A percentile compares a stretch with the other conserved stretches of the same genome.
Evolutionary conservation across 2,113 vertebrate species (phyloP).

Genomic region (Holacanthus passer): DNA sequence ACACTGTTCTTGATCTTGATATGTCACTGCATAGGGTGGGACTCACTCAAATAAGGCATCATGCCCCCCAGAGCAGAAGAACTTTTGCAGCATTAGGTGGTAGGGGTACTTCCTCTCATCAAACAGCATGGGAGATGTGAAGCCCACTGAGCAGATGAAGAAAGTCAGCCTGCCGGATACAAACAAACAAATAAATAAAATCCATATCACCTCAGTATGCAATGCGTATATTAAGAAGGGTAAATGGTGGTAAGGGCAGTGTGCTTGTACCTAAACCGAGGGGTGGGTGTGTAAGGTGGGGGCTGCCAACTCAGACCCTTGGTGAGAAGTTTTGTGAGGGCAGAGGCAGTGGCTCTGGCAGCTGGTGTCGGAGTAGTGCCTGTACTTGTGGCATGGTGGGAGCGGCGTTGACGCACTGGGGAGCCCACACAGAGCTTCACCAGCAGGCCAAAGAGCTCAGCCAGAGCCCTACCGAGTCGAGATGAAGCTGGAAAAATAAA

Average conservation of each 20-base stretch:
- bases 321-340: conserved; percentile 93
- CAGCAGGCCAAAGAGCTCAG: conserved; percentile 93
- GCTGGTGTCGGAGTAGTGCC: conserved; percentile 94
- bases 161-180: conserved; percentile 88
- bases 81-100: conserved; percentile 96
- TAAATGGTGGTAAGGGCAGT: not conserved
- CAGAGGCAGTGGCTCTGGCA: conserved; percentile 92
- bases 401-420: conserved; percentile 92
- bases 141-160: conserved; percentile 96
- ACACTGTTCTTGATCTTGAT: not conserved
- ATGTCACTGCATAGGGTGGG: not conserved
- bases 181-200: not conserved
- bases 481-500: conserved; percentile 87
- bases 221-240: not conserved
- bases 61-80: conserved; percentile 95
- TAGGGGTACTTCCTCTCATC: conserved; percentile 96
- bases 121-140: conserved; percentile 96
- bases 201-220: not conserved
- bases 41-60: conserved; percentile 96
- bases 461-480: conserved; percentile 91
- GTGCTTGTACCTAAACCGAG: conserved; percentile 90
- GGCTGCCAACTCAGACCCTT: conserved; percentile 96
- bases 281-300: conserved; percentile 94
- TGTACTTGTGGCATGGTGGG: conserved; percentile 93
- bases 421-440: conserved; percentile 96